These are phyloP conservation scores for Rhogogaster chlorosoma DNA, from an alignment of 2,888 invertebrate genomes.

Conservation along the genomic window DNA sequence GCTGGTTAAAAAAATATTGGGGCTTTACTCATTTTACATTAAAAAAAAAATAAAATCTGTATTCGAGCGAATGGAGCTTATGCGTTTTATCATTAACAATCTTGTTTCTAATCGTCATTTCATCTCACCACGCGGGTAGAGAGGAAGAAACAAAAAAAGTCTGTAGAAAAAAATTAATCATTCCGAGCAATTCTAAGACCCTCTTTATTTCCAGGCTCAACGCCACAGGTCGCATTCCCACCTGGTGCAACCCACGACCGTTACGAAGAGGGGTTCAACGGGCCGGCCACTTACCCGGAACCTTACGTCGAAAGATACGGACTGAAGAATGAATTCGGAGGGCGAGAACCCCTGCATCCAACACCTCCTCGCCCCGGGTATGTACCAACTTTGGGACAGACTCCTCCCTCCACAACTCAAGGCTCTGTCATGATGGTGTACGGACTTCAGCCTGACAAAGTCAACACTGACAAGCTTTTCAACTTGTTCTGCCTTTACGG, in stretches of 20 bases:
- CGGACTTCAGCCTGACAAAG: slow-evolving; percentile 94
- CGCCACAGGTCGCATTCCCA: slow-evolving; percentile 72
- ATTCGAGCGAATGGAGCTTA: background rate
- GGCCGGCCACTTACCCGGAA: slow-evolving; percentile 74
- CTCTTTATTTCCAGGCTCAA: slow-evolving; percentile 67
- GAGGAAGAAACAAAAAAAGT: background rate
- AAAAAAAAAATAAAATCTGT: background rate
- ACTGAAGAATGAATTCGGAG: slow-evolving; percentile 73
- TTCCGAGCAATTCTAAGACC: background rate
- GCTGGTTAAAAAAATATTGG: background rate
- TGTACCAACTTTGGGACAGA: slow-evolving; percentile 75
- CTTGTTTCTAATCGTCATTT: background rate
- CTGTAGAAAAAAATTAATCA: background rate
- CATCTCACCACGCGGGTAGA: background rate
- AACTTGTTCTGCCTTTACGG: slow-evolving; percentile 99
- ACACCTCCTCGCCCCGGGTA: slow-evolving; percentile 75
- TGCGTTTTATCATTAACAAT: background rate
- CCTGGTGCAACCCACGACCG: slow-evolving; percentile 74
- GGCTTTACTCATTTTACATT: background rate
- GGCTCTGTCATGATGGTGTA: slow-evolving; percentile 99
- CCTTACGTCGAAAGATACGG: slow-evolving; percentile 76
- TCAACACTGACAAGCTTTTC: slow-evolving; percentile 97
- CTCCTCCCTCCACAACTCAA: slow-evolving; percentile 79
- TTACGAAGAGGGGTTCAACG: slow-evolving; percentile 76
- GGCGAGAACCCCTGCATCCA: slow-evolving; percentile 75